phyloP scores from a whole-genome alignment of 2,888 invertebrate species.

The Charanyca ferruginea region DNA sequence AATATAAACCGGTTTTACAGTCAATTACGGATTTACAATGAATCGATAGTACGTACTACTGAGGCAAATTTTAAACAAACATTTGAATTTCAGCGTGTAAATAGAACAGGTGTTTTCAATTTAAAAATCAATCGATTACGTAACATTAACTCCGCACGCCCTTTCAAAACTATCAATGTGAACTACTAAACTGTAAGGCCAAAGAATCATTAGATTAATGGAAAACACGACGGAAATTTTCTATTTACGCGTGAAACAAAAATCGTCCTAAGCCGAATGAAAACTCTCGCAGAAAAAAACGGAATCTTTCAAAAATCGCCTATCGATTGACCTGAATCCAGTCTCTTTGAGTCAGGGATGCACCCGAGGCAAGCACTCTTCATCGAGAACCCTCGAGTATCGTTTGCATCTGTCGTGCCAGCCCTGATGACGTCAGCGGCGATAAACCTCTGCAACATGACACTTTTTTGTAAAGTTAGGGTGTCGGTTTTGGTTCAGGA shows the following conservation, averaged over 20 bases:
- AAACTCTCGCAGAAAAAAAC: constrained; percentile 13
- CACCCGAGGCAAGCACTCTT: constrained; percentile 56
- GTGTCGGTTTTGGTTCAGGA: constrained; percentile 4
- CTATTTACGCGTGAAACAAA: constrained; percentile 1
- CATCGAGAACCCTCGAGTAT: constrained; percentile 49
- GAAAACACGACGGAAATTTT: not conserved
- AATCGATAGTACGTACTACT: too few relatives aligned
- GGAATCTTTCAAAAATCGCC: constrained; percentile 27
- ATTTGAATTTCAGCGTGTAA: too few relatives aligned
- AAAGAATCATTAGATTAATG: not conserved
- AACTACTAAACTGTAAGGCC: too few relatives aligned
- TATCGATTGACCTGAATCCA: constrained; percentile 78
- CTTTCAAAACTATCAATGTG: too few relatives aligned
- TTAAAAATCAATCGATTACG: too few relatives aligned
- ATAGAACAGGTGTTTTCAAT: too few relatives aligned
- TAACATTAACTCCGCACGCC: too few relatives aligned
- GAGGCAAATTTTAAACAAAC: too few relatives aligned
- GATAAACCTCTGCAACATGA: constrained; percentile 40
- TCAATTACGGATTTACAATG: too few relatives aligned
- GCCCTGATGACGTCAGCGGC: constrained; percentile 59
- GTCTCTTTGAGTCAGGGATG: constrained; percentile 63
- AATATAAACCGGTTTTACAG: too few relatives aligned
- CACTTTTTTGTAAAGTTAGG: constrained; percentile 12
- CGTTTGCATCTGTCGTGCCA: constrained; percentile 52
- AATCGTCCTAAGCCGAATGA: not conserved